phyloP scores from a whole-genome alignment of 2,888 invertebrate genomes.

The Ormyrus nitidulus region DNA sequence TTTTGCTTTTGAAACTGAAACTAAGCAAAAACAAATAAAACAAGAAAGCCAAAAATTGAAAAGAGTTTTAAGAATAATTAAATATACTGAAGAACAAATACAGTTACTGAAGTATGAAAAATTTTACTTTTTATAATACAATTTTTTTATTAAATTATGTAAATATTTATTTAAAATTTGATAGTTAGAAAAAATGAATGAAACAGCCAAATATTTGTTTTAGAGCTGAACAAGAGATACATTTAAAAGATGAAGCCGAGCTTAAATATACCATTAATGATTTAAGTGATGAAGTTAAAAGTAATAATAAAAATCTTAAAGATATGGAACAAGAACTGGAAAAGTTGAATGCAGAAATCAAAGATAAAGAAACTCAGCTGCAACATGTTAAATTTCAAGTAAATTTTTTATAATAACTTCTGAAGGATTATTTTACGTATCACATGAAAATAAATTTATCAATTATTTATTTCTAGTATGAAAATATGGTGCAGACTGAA shows the following conservation, averaged over 20 bases:
- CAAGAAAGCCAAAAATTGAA: slow-evolving; percentile 84
- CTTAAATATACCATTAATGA: slow-evolving; percentile 96
- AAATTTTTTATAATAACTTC: slow-evolving; percentile 13
- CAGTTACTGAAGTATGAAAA: slow-evolving; percentile 82
- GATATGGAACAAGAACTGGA: slow-evolving; percentile 92
- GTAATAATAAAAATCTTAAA: slow-evolving; percentile 90
- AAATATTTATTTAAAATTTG: neutral
- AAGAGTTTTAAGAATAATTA: slow-evolving; percentile 92
- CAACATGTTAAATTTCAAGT: slow-evolving; percentile 88
- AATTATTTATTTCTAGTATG: slow-evolving; percentile 80
- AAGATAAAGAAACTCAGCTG: slow-evolving; percentile 91
- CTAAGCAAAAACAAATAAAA: slow-evolving; percentile 84
- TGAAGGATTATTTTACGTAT: neutral
- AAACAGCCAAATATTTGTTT: neutral
- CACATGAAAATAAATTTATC: slow-evolving; percentile 15
- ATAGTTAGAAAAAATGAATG: neutral
- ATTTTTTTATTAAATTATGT: neutral
- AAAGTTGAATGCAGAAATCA: slow-evolving; percentile 90
- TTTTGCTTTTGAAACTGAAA: slow-evolving; percentile 80
- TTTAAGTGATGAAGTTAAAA: slow-evolving; percentile 94
- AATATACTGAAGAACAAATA: slow-evolving; percentile 91
- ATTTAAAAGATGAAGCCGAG: slow-evolving; percentile 95
- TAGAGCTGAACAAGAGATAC: slow-evolving; percentile 91
- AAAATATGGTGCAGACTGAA: slow-evolving; percentile 93
- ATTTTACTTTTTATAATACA: slow-evolving; percentile 11